Percentiles rank a stretch among this genome's conserved stretches.
These are phyloP conservation scores for Gadus macrocephalus DNA, from an alignment of 2,113 vertebrate genomes.

Conservation along the genomic window DNA sequence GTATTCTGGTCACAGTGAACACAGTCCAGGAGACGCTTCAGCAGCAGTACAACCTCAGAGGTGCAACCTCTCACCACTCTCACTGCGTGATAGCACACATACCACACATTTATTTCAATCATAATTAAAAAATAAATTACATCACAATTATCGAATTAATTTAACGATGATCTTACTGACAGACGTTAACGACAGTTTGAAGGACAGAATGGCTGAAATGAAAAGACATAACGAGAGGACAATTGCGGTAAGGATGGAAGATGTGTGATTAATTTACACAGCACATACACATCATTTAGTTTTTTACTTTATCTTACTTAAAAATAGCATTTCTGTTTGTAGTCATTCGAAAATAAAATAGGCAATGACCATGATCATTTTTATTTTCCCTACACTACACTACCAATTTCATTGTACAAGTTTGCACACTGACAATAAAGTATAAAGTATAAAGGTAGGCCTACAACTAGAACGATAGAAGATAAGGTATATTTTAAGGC, in stretches of 20 bases:
- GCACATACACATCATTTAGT: neutral
- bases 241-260: constrained; percentile 46
- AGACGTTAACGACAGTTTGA: constrained; percentile 68
- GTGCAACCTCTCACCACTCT: constrained; percentile 56
- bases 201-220: constrained; percentile 35
- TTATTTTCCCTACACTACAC: too few relatives aligned
- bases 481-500: too few relatives aligned
- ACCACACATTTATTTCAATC: neutral
- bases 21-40: constrained; percentile 80
- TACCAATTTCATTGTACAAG: too few relatives aligned
- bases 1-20: constrained; percentile 75
- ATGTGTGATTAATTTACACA: neutral
- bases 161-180: constrained; percentile 18
- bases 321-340: neutral
- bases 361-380: too few relatives aligned
- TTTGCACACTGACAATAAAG: too few relatives aligned
- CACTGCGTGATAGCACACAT: neutral
- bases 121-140: too few relatives aligned
- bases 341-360: too few relatives aligned
- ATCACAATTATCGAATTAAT: neutral
- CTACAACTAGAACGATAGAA: too few relatives aligned
- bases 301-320: neutral
- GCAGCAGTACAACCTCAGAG: constrained; percentile 82
- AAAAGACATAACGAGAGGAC: constrained; percentile 45
- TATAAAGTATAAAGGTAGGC: too few relatives aligned